A percentile compares a stretch with the other conserved stretches of the same genome.
Evolutionary conservation across 1,140 invertebrate genomes (phyloP).

Genomic region (Uloborus diversus): DNA sequence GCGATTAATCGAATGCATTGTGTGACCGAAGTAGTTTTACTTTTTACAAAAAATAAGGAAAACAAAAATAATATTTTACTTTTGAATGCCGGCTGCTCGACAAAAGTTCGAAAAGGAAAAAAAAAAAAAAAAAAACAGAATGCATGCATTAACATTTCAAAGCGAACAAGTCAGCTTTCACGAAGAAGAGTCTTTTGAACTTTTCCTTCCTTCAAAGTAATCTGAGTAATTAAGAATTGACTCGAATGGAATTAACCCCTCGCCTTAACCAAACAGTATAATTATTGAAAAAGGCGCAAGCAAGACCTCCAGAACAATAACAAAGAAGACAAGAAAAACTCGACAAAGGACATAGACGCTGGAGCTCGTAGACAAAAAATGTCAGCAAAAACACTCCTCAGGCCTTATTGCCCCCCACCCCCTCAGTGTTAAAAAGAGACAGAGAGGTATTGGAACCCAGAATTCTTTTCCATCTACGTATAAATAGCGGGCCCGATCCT

Average conservation of each 20-base stretch:
- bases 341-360: conserved; percentile 41
- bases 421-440: neutral
- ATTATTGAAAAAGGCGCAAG: conserved; percentile 53
- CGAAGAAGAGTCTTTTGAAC: conserved; percentile 37
- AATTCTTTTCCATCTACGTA: conserved; percentile 39
- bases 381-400: conserved; percentile 46
- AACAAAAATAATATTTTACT: too few relatives aligned
- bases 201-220: conserved; percentile 25
- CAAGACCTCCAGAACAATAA: conserved; percentile 16
- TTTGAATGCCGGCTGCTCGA: too few relatives aligned
- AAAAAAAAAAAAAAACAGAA: neutral
- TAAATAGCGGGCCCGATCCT: conserved; percentile 46
- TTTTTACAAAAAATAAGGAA: too few relatives aligned
- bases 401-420: conserved; percentile 42
- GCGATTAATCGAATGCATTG: too few relatives aligned
- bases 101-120: too few relatives aligned
- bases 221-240: conserved; percentile 55
- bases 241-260: conserved; percentile 44
- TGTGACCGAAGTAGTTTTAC: too few relatives aligned
- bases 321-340: conserved; percentile 16
- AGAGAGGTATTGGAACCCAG: conserved; percentile 38
- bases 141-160: conserved; percentile 49
- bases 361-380: neutral
- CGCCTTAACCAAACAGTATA: conserved; percentile 49
- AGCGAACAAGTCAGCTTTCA: neutral